A percentile compares a stretch with the other conserved stretches of the same genome.
These are phyloP conservation scores for Aphaenogaster floridana DNA, from an alignment of 1,140 invertebrate genomes.

Conservation along the genomic window DNA sequence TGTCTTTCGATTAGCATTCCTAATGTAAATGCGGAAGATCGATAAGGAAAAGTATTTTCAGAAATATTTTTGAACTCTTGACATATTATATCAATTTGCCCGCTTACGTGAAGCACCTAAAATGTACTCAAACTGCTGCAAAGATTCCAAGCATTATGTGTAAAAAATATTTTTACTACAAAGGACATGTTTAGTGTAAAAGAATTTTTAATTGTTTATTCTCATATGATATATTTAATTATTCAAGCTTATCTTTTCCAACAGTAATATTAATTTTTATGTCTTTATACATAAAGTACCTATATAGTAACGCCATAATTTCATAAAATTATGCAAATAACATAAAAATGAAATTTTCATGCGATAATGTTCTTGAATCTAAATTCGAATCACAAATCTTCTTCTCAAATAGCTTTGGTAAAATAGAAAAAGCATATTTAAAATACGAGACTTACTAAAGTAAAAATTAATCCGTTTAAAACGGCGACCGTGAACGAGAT, in stretches of 20 bases:
- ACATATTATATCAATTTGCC: constrained; percentile 68
- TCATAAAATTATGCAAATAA: background rate
- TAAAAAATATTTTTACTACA: background rate
- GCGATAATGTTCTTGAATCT: background rate
- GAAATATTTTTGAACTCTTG: constrained; percentile 29
- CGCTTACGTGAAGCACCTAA: constrained; percentile 65
- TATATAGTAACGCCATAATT: background rate
- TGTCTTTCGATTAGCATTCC: constrained; percentile 41
- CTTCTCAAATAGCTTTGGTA: background rate
- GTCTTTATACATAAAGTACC: background rate
- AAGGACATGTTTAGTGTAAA: background rate
- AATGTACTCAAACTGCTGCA: constrained; percentile 6
- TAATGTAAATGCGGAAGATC: background rate
- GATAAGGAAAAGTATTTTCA: background rate
- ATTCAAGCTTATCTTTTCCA: background rate
- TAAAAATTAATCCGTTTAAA: constrained; percentile 22
- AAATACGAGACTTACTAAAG: constrained; percentile 24
- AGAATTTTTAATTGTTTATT: background rate
- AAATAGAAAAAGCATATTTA: background rate
- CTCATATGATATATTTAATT: background rate
- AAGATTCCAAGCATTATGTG: constrained; percentile 14
- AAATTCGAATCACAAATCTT: background rate
- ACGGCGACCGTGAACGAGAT: background rate
- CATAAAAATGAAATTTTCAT: background rate
- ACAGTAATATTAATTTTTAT: background rate